phyloP scores from a whole-genome alignment of 1,140 invertebrate species.

The Bombus breviceps region DNA sequence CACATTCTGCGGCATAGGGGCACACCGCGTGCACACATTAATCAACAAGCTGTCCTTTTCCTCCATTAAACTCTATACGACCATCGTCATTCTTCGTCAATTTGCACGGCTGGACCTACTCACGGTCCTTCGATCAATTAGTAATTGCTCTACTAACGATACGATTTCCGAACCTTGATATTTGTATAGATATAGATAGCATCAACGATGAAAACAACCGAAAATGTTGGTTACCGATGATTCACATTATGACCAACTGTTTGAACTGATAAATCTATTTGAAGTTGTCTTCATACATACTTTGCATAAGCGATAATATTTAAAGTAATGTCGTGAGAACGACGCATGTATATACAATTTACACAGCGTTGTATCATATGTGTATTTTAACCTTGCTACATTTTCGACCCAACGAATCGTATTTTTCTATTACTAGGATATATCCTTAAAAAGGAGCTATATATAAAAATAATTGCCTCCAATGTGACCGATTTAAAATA shows the following conservation, averaged over 20 bases:
- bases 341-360: background rate
- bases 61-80: slow-evolving; percentile 45
- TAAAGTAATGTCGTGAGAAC: too few species aligned
- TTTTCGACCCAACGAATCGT: too few species aligned
- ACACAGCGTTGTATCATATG: background rate
- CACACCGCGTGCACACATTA: slow-evolving; percentile 44
- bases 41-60: slow-evolving; percentile 49
- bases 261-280: slow-evolving; percentile 10
- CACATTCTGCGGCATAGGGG: slow-evolving; percentile 36
- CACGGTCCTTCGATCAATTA: slow-evolving; percentile 55
- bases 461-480: too few species aligned
- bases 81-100: slow-evolving; percentile 70
- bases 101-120: slow-evolving; percentile 60
- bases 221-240: background rate
- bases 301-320: slow-evolving; percentile 6
- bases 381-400: too few species aligned
- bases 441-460: too few species aligned
- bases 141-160: slow-evolving; percentile 50
- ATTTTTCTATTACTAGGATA: too few species aligned
- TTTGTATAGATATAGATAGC: background rate
- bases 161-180: slow-evolving; percentile 14
- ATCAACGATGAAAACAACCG: background rate
- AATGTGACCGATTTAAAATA: too few species aligned
- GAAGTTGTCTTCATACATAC: too few species aligned
- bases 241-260: slow-evolving; percentile 12